phyloP scores from a whole-genome alignment of 2,888 invertebrate species.

The Tachina grossa region DNA sequence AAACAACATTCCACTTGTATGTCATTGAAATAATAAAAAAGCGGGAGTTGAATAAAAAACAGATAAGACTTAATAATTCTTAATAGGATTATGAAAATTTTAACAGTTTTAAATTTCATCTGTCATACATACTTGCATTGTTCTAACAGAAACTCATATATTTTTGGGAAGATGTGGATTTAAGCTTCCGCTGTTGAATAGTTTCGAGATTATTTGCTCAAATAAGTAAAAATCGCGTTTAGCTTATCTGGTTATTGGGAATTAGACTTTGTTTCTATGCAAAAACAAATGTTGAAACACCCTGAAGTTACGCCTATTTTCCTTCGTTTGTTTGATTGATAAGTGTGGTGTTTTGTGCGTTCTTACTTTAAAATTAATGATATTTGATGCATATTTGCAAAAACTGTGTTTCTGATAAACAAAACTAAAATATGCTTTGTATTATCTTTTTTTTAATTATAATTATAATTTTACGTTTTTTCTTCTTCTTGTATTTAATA shows the following conservation, averaged over 20 bases:
- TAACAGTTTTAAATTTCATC: too few relatives aligned
- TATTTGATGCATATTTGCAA: constrained; percentile 58
- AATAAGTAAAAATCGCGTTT: neutral
- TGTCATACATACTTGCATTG: too few relatives aligned
- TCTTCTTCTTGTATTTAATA: constrained; percentile 29
- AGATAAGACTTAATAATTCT: too few relatives aligned
- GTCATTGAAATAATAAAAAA: too few relatives aligned
- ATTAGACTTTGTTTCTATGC: neutral
- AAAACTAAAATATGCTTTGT: constrained; percentile 45
- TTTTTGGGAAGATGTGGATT: too few relatives aligned
- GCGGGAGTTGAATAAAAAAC: too few relatives aligned
- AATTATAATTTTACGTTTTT: constrained; percentile 49
- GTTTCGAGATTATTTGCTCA: neutral
- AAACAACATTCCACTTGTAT: too few relatives aligned
- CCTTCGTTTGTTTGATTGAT: constrained; percentile 46
- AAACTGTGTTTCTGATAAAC: constrained; percentile 58
- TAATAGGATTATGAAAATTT: too few relatives aligned
- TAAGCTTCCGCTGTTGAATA: neutral
- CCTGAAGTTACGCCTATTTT: constrained; percentile 20
- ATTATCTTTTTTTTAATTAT: constrained; percentile 36
- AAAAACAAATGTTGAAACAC: neutral
- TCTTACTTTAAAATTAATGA: constrained; percentile 52
- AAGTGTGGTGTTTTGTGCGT: constrained; percentile 60
- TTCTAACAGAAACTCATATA: too few relatives aligned
- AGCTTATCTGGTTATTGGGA: neutral